These are phyloP conservation scores for Odontomachus brunneus DNA, from an alignment of 1,140 invertebrate species.

Conservation along the genomic window DNA sequence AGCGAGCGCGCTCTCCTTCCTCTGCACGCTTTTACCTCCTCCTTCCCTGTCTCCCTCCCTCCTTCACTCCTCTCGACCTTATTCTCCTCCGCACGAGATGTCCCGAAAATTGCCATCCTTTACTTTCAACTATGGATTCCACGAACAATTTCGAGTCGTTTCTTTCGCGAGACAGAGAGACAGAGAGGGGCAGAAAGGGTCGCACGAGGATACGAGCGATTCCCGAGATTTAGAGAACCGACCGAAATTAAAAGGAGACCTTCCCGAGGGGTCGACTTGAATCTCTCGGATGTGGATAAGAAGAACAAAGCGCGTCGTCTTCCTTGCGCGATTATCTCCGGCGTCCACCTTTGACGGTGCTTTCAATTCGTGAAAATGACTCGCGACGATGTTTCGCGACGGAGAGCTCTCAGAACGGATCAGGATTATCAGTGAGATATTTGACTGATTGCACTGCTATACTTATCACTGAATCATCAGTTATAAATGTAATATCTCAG, in stretches of 20 bases:
- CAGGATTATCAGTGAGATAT: too few relatives aligned
- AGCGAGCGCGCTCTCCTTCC: conserved; percentile 16
- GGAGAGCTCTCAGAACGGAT: too few relatives aligned
- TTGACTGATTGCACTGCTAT: too few relatives aligned
- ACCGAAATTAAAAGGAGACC: neutral
- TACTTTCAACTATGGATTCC: neutral
- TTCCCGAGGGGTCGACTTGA: neutral
- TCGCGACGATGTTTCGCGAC: too few relatives aligned
- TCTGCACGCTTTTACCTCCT: conserved; percentile 15
- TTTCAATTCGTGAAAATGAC: too few relatives aligned
- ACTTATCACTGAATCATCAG: too few relatives aligned
- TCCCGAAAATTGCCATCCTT: conserved; percentile 26
- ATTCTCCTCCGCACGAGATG: neutral
- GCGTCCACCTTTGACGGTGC: too few relatives aligned
- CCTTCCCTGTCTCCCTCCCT: conserved; percentile 4
- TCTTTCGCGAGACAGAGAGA: neutral
- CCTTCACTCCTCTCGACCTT: neutral
- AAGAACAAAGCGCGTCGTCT: too few relatives aligned
- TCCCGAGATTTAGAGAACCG: neutral
- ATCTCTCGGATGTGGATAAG: too few relatives aligned
- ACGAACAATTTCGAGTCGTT: conserved; percentile 14
- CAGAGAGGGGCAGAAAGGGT: neutral
- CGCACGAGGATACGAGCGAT: neutral
- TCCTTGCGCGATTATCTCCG: too few relatives aligned
- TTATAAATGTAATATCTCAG: too few relatives aligned